Percentiles rank a stretch among this genome's conserved stretches.
Conservation (phyloP, 1,140 invertebrate genomes). For the Druon quercuslanigerum region DNA sequence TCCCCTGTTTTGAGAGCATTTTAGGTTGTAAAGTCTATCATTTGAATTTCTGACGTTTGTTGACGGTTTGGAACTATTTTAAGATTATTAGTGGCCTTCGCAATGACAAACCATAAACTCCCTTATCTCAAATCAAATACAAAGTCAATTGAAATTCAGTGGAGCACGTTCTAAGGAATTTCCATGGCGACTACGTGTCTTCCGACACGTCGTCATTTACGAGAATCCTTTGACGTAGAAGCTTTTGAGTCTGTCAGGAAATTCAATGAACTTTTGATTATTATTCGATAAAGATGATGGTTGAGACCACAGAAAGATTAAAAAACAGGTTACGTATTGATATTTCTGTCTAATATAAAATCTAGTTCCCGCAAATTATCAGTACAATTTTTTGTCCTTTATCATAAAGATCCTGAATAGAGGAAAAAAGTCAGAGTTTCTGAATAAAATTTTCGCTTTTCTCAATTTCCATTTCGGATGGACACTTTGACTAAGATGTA, state of each 20-base stretch:
- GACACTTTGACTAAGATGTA: no score
- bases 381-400: no score
- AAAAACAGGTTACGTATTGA: no score
- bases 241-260: background rate
- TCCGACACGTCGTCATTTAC: conserved; percentile 33
- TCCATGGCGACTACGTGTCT: conserved; percentile 40
- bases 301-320: background rate
- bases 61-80: background rate
- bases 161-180: conserved; percentile 35
- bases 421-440: no score
- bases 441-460: no score
- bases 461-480: no score
- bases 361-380: no score
- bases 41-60: background rate
- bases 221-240: conserved; percentile 6
- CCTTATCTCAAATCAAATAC: conserved; percentile 8
- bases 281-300: conserved; percentile 8
- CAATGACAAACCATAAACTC: background rate
- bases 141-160: conserved; percentile 41
- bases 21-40: background rate
- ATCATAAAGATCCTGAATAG: no score
- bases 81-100: background rate
- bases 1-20: background rate
- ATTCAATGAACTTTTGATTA: conserved; percentile 5
- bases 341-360: no score